Percentiles rank a stretch among this genome's conserved stretches.
Conservation (phyloP, 2,113 vertebrate genomes). For the Ascaphus truei region DNA sequence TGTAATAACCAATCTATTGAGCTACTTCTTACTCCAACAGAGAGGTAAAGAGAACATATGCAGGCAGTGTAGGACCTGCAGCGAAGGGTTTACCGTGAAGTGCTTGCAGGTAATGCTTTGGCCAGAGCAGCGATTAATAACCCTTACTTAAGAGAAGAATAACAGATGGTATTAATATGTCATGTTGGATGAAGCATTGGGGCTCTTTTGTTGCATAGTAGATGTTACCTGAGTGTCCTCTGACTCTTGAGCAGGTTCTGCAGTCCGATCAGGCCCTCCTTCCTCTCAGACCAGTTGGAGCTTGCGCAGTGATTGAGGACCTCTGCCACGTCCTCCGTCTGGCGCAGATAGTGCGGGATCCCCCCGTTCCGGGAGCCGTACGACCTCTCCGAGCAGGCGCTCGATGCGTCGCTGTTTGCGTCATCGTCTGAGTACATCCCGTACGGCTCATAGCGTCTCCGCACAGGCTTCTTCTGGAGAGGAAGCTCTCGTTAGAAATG, state of each 20-base stretch:
- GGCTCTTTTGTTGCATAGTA: no score
- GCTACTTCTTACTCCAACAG: no score
- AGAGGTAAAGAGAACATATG: no score
- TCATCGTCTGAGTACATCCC: conserved; percentile 96
- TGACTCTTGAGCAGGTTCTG: conserved; percentile 97
- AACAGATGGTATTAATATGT: no score
- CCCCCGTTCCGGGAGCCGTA: conserved; percentile 89
- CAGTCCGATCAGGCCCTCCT: conserved; percentile 91
- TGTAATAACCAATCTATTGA: no score
- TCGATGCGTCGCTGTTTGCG: conserved; percentile 93
- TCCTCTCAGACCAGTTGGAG: conserved; percentile 97
- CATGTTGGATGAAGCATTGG: no score
- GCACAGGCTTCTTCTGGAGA: conserved; percentile 84
- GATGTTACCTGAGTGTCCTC: conserved; percentile 86
- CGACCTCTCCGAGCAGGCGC: conserved; percentile 92
- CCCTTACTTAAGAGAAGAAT: no score
- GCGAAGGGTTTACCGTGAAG: no score
- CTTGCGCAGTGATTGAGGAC: conserved; percentile 97
- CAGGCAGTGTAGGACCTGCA: no score
- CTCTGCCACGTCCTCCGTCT: conserved; percentile 94
- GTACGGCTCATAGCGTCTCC: conserved; percentile 88
- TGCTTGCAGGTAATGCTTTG: no score
- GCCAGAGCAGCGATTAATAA: no score
- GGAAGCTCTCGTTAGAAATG: no score
- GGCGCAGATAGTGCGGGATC: conserved; percentile 90